phyloP scores from a whole-genome alignment of 2,797 vertebrate species.

The Amblyraja radiata region DNA sequence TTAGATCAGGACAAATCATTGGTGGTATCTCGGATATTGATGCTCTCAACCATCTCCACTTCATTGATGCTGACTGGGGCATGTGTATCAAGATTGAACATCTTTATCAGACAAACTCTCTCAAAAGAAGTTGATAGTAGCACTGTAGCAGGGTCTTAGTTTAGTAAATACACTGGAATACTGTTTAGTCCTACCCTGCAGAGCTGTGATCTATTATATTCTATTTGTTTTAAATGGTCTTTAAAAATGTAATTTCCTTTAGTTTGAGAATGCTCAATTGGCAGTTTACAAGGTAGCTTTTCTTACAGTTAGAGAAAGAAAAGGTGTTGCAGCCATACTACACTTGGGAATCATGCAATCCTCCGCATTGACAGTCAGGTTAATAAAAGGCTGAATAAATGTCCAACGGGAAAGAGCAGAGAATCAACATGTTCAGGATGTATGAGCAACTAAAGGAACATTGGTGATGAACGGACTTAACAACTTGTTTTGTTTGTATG shows the following conservation, averaged over 20 bases:
- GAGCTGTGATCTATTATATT: not conserved
- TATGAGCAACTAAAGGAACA: not conserved
- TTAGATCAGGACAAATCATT: too few species aligned
- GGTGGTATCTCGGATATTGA: too few species aligned
- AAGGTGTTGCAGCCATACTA: not conserved
- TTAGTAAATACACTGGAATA: too few species aligned
- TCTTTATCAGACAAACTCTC: too few species aligned
- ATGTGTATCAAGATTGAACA: too few species aligned
- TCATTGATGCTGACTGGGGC: too few species aligned
- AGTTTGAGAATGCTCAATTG: not conserved
- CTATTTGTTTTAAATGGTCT: not conserved
- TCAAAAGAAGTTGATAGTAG: too few species aligned
- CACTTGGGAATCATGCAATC: not conserved
- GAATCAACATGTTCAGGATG: not conserved
- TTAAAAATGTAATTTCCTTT: not conserved
- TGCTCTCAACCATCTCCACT: too few species aligned
- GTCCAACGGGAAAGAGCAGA: not conserved
- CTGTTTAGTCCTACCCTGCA: too few species aligned
- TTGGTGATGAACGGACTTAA: not conserved
- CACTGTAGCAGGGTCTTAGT: too few species aligned
- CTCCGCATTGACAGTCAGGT: not conserved
- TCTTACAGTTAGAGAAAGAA: slow-evolving; percentile 11
- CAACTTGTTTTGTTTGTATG: not conserved
- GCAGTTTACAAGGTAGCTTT: not conserved
- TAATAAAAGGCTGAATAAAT: not conserved